Conservation (phyloP, 2,113 vertebrate genomes). For the Passerina amoena region DNA sequence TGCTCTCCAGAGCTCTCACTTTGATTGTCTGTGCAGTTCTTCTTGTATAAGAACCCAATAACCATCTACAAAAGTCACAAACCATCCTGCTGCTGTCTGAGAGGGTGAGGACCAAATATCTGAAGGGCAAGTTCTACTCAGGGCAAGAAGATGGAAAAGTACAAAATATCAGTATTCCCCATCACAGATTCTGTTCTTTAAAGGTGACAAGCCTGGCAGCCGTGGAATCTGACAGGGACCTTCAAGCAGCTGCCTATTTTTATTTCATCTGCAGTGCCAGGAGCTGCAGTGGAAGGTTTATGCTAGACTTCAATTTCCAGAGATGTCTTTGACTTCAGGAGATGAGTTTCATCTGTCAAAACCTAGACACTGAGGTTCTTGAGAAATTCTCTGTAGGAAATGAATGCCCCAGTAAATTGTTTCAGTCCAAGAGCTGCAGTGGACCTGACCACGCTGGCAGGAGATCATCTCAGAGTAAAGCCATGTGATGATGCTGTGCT, state of each 20-base stretch:
- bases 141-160: background rate
- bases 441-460: background rate
- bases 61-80: accelerated
- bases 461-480: background rate
- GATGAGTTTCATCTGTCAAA: background rate
- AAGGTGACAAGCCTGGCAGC: background rate
- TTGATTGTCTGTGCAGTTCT: background rate
- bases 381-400: background rate
- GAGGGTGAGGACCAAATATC: background rate
- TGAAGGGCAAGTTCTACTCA: background rate
- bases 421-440: background rate
- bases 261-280: background rate
- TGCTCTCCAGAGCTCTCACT: accelerated
- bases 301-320: background rate
- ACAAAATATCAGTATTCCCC: background rate
- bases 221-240: background rate
- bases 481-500: too few species aligned
- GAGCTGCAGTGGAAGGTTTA: background rate
- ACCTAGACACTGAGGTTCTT: background rate
- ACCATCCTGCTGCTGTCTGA: background rate
- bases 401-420: background rate
- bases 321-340: background rate
- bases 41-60: background rate
- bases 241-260: background rate
- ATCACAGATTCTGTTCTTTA: background rate